Conservation (phyloP, 1,140 invertebrate species). For the Pissodes strobi region DNA sequence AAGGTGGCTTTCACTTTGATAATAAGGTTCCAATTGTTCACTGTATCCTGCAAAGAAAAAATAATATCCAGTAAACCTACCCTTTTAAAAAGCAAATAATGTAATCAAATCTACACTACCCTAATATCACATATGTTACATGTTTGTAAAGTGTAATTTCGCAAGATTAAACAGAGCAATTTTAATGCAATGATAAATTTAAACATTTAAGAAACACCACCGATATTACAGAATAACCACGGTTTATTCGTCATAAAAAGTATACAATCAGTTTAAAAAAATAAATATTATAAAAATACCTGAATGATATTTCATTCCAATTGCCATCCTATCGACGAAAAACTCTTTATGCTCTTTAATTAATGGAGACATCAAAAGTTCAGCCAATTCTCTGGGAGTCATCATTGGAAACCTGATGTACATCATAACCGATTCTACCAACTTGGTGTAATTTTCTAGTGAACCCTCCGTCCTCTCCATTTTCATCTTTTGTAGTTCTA, state of each 20-base stretch:
- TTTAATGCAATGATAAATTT: too few relatives aligned
- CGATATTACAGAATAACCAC: too few relatives aligned
- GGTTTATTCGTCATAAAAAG: too few relatives aligned
- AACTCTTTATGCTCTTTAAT: conserved; percentile 84
- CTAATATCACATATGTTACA: neutral
- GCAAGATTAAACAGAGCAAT: neutral
- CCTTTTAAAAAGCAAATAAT: too few relatives aligned
- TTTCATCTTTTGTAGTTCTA: conserved; percentile 67
- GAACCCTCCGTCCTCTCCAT: conserved; percentile 57
- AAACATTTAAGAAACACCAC: too few relatives aligned
- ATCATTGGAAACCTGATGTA: conserved; percentile 92
- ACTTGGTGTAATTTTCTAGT: conserved; percentile 59
- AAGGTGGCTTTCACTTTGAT: conserved; percentile 64
- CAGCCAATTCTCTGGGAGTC: conserved; percentile 80
- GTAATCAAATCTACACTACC: too few relatives aligned
- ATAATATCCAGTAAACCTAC: too few relatives aligned
- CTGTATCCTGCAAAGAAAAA: conserved; percentile 53
- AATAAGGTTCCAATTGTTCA: conserved; percentile 55
- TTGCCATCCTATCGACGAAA: conserved; percentile 84
- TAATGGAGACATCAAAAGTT: conserved; percentile 75
- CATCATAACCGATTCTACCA: conserved; percentile 75
- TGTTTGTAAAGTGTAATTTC: neutral
- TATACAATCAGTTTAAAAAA: too few relatives aligned
- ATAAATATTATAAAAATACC: conserved; percentile 42
- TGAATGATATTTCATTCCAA: conserved; percentile 87